A percentile compares a stretch with the other conserved stretches of the same genome.
phyloP scores from a whole-genome alignment of 2,797 vertebrate genomes.

The Cuculus canorus region DNA sequence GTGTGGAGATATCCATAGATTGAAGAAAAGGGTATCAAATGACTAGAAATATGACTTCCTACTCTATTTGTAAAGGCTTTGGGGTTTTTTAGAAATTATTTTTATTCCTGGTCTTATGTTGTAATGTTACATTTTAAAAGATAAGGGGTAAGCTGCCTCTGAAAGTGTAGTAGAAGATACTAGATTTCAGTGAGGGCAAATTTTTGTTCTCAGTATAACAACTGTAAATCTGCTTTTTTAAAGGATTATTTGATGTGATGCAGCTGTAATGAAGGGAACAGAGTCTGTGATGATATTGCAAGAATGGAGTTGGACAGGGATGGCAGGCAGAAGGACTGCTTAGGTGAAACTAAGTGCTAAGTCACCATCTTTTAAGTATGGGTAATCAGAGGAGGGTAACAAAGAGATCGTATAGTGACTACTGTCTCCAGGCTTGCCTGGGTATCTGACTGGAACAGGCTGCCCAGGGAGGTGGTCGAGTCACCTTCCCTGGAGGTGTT shows the following conservation, averaged over 20 bases:
- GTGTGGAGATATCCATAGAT: not conserved
- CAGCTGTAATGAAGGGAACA: not conserved
- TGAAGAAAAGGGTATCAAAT: not conserved
- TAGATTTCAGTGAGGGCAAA: not conserved
- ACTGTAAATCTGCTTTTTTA: not conserved
- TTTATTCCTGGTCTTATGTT: not conserved
- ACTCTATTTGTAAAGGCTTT: not conserved
- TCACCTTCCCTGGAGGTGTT: no score
- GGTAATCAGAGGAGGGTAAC: not conserved
- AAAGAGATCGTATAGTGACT: fast-evolving
- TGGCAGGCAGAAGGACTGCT: not conserved
- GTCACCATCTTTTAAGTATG: not conserved
- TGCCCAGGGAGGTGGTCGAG: no score
- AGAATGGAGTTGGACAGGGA: not conserved
- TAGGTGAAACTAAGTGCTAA: not conserved
- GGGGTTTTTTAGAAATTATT: not conserved
- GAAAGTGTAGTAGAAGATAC: not conserved
- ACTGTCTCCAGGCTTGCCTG: not conserved
- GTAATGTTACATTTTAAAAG: not conserved
- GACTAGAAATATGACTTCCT: not conserved
- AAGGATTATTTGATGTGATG: not conserved
- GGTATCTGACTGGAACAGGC: no score
- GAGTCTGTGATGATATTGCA: not conserved
- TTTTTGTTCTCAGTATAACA: not conserved
- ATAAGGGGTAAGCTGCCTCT: not conserved